These are phyloP conservation scores for Corythornis cristatus DNA, from an alignment of 2,113 vertebrate genomes.

Conservation along the genomic window DNA sequence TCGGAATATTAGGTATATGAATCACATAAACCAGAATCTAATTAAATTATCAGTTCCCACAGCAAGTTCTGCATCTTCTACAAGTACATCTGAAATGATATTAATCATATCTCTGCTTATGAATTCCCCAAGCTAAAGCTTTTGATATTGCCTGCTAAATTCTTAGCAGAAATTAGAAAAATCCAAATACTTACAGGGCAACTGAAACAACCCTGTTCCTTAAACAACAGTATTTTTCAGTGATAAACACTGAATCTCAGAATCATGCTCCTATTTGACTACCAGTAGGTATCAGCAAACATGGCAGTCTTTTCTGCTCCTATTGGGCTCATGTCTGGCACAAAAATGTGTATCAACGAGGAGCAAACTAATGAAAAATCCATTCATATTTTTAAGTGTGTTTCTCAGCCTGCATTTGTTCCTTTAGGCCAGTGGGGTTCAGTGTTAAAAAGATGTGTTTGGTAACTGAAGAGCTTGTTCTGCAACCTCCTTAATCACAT, in stretches of 20 bases:
- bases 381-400: not conserved
- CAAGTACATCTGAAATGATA: constrained; percentile 49
- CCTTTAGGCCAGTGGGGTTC: not conserved
- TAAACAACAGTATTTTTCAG: not conserved
- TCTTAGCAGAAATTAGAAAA: constrained; percentile 18
- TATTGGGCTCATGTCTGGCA: not conserved
- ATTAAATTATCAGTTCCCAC: constrained; percentile 55
- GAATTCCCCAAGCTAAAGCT: constrained; percentile 42
- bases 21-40: constrained; percentile 50
- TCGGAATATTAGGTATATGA: constrained; percentile 45
- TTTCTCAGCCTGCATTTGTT: not conserved
- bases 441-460: not conserved
- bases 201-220: not conserved
- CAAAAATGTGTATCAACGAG: not conserved
- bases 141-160: constrained; percentile 41
- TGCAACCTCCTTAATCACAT: not conserved
- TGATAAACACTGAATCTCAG: not conserved
- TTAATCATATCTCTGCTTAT: constrained; percentile 34
- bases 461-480: not conserved
- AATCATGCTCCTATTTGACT: not conserved
- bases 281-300: not conserved
- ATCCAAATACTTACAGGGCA: constrained; percentile 8
- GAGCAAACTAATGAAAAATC: constrained; percentile 7
- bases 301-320: not conserved
- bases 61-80: constrained; percentile 49